Conservation (phyloP, 37 sponge, comb jelly and placozoan species). For the Agelas oroides region DNA sequence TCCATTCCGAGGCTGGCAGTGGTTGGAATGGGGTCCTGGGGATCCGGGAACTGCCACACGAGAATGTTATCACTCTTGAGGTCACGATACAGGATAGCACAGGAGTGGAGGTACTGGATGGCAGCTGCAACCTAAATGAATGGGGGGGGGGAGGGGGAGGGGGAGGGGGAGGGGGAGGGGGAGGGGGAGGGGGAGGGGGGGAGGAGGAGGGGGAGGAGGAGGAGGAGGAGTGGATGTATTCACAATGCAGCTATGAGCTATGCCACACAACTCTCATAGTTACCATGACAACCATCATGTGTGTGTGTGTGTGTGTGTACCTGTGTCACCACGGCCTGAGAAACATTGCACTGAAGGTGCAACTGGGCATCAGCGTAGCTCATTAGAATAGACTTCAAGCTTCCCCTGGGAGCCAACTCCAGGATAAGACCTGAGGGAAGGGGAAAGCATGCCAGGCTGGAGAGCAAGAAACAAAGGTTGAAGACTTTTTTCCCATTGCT, state of each 20-base stretch:
- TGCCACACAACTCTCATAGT: no score
- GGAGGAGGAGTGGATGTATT: no score
- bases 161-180: background rate
- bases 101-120: conserved; percentile 66
- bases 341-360: conserved; percentile 28
- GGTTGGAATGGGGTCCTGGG: conserved; percentile 47
- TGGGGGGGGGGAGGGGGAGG: background rate
- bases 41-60: conserved; percentile 84
- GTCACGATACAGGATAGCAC: conserved; percentile 82
- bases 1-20: conserved; percentile 17
- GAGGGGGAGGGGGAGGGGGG: background rate
- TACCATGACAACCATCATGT: no score
- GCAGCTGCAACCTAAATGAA: conserved; percentile 31
- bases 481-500: no score
- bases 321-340: conserved; percentile 53
- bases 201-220: background rate
- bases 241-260: background rate
- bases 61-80: conserved; percentile 86
- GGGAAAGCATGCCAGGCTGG: no score
- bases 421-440: conserved; percentile 75
- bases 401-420: conserved; percentile 82
- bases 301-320: no score
- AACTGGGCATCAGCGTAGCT: conserved; percentile 28
- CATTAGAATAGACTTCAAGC: conserved; percentile 54
- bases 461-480: no score